Conservation (phyloP, 2,888 invertebrate species). For the Sericinus montela region DNA sequence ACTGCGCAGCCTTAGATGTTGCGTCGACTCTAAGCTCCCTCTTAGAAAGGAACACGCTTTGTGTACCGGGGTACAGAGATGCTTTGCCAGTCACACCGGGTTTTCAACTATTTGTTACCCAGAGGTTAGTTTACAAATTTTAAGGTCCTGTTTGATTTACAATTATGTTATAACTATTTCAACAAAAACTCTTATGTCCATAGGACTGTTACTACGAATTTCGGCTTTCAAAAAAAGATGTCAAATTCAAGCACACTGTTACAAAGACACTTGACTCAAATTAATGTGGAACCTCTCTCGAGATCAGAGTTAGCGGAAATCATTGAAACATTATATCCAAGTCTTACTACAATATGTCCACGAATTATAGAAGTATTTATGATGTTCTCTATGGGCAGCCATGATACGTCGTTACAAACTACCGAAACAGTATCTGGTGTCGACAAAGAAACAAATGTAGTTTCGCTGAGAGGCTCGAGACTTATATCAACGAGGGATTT, state of each 20-base stretch:
- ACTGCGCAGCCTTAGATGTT: conserved; percentile 95
- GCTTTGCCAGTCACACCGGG: conserved; percentile 88
- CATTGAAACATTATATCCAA: conserved; percentile 83
- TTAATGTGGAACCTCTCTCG: conserved; percentile 89
- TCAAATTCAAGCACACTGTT: conserved; percentile 83
- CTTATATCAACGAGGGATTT: conserved; percentile 92
- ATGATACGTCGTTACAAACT: conserved; percentile 69
- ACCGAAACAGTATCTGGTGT: conserved; percentile 35
- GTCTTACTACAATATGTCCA: conserved; percentile 84
- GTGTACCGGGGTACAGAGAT: conserved; percentile 94
- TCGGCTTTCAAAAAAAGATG: conserved; percentile 81
- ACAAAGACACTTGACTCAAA: conserved; percentile 89
- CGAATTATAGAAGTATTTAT: conserved; percentile 91
- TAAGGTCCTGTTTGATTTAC: too few relatives aligned
- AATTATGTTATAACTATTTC: too few relatives aligned
- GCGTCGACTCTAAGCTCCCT: conserved; percentile 91
- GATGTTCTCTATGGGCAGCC: conserved; percentile 86
- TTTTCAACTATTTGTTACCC: conserved; percentile 96
- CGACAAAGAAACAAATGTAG: conserved; percentile 39
- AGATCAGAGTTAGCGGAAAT: conserved; percentile 86
- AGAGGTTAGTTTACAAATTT: conserved; percentile 72
- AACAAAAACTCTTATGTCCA: conserved; percentile 14
- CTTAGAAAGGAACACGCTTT: conserved; percentile 88
- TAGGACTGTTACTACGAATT: conserved; percentile 80
- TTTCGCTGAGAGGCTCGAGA: conserved; percentile 75